phyloP scores from a whole-genome alignment of 2,113 vertebrate genomes.

The Sebastes fasciatus region DNA sequence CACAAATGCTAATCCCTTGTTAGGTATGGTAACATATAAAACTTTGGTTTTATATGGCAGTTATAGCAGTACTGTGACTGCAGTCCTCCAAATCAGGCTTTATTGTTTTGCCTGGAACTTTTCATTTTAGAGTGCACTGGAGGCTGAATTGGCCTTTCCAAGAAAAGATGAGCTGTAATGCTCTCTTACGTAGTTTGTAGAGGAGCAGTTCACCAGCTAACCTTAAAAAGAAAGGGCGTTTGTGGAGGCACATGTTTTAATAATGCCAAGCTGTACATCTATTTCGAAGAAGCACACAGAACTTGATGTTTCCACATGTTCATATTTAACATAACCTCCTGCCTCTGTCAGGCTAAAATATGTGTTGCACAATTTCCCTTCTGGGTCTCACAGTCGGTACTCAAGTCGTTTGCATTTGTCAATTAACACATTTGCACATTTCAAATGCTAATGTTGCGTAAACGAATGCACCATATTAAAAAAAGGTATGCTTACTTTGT shows the following conservation, averaged over 20 bases:
- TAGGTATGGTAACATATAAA: not conserved
- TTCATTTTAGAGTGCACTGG: slow-evolving; percentile 13
- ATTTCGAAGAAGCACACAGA: not conserved
- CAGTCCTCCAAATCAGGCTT: slow-evolving; percentile 19
- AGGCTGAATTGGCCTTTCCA: slow-evolving; percentile 27
- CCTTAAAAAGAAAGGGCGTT: slow-evolving; percentile 24
- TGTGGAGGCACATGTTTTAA: slow-evolving; percentile 54
- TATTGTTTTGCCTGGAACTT: not conserved
- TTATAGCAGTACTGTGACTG: not conserved
- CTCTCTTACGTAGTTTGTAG: not conserved
- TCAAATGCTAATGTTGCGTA: slow-evolving; percentile 16
- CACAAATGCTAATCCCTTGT: not conserved
- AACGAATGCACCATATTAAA: not conserved
- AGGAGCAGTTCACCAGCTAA: slow-evolving; percentile 6
- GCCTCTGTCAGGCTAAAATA: slow-evolving; percentile 31
- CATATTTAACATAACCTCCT: slow-evolving; percentile 23
- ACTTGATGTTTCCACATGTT: slow-evolving; percentile 10
- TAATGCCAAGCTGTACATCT: slow-evolving; percentile 18
- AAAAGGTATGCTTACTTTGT: not conserved
- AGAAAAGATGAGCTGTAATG: slow-evolving; percentile 19
- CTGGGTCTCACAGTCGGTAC: slow-evolving; percentile 18
- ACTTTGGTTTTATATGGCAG: not conserved
- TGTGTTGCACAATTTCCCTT: slow-evolving; percentile 2
- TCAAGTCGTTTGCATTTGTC: slow-evolving; percentile 39
- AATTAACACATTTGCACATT: slow-evolving; percentile 51